phyloP scores from a whole-genome alignment of 1,140 invertebrate species.

The Varroa destructor region DNA sequence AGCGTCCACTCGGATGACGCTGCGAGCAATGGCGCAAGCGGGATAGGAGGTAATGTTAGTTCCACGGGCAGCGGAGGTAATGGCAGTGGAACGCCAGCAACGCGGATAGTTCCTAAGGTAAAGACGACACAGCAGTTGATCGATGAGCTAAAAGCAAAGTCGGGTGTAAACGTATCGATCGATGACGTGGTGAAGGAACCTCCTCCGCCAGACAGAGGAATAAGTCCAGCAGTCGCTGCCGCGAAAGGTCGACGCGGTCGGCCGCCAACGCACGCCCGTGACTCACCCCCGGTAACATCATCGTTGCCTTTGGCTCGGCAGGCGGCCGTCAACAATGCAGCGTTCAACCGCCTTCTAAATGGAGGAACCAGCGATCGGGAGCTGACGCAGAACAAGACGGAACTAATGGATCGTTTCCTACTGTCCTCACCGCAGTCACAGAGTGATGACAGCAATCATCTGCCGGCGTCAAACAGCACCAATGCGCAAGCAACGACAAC shows the following conservation, averaged over 20 bases:
- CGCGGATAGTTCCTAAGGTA: conserved; percentile 48
- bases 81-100: conserved; percentile 33
- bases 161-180: conserved; percentile 39
- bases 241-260: conserved; percentile 33
- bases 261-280: conserved; percentile 32
- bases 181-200: conserved; percentile 28
- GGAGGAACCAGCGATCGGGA: conserved; percentile 32
- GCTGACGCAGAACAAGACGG: conserved; percentile 44
- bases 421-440: conserved; percentile 39
- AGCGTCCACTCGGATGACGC: conserved; percentile 27
- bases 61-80: no score
- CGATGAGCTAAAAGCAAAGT: conserved; percentile 55
- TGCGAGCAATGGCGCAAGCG: neutral
- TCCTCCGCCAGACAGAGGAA: conserved; percentile 23
- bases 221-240: conserved; percentile 29
- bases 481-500: conserved; percentile 32
- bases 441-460: conserved; percentile 22
- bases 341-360: conserved; percentile 8
- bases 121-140: conserved; percentile 71
- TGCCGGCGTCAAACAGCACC: neutral
- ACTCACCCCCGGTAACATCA: neutral
- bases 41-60: conserved; percentile 34
- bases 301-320: neutral
- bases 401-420: conserved; percentile 48
- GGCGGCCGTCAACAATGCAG: conserved; percentile 20